Evolutionary conservation across 2,113 vertebrate species (phyloP), one percentile per base, ranked within the genome.

Genomic region (Regulus satrapa): DNA sequence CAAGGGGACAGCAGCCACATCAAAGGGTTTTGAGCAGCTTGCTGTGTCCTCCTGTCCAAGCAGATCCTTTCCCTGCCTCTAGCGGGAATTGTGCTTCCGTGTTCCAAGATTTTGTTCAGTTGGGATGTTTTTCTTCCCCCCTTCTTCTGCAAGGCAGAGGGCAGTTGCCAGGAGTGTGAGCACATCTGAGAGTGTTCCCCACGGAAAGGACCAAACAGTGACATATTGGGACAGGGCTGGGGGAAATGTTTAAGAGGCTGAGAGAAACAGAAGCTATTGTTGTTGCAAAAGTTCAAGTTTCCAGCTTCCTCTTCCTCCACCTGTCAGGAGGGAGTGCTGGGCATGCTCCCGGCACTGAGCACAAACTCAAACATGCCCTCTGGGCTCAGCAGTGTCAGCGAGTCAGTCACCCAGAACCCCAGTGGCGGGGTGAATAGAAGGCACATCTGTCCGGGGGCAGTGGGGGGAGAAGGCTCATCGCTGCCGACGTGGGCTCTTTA

Each of bases 391-490:
- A 18, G 90, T 89, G 95, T 97, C 97, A 91, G 61, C 45, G 90
- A 98, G 74, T 79, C 66, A 52, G 72, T 98, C 98, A 98, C 94
- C 98, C 90, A 79, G 97, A 98, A 98, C 98, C 62, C 77, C 56
- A 43, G 92, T 78, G 51, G 75, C 36, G 92, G 86, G 86, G 72
- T 95, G 96, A 96, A 96, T 95, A 95, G 87, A 54, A 83, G 56
- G 72, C 96, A 97, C 98, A 98, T 98, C 97, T 98, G 97, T 85
- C 96, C 36, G 10, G 72, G 73, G 76, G 43, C 66, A 58, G 38
- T 14, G 32, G 51, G 67, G 68, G 59, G 68, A 52, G 64, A 69
- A 14, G 26, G n/a, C 79, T 32, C 29, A 2, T 80, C 11, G 4
- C 81, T 24, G 14, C 24, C 23, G 1, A 16, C 5, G 4, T 17